phyloP scores from a whole-genome alignment of 2,113 vertebrate genomes.

The Empidonax alnorum region DNA sequence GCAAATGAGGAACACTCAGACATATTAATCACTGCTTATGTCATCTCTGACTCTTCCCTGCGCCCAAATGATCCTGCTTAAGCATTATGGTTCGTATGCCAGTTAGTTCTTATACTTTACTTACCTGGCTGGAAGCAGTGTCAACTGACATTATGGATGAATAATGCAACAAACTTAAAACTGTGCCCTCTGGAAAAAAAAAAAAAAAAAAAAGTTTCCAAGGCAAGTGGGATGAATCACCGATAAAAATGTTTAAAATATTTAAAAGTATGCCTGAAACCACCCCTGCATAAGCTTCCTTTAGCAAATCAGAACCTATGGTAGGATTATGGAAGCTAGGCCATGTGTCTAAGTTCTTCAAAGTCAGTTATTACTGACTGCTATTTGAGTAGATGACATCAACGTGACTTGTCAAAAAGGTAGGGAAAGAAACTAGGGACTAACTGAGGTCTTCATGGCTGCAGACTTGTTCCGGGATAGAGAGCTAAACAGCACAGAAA shows the following conservation, averaged over 20 bases:
- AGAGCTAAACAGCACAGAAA: neutral
- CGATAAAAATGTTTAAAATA: constrained; percentile 1
- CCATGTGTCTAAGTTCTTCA: neutral
- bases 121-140: neutral
- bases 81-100: neutral
- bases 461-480: neutral
- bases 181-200: neutral
- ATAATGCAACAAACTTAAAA: constrained; percentile 25
- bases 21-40: neutral
- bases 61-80: neutral
- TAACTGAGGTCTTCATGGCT: neutral
- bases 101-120: neutral
- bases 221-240: constrained; percentile 19
- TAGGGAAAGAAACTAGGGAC: neutral
- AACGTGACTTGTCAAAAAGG: neutral
- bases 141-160: neutral
- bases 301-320: neutral
- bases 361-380: neutral
- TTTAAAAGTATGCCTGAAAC: neutral
- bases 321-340: neutral
- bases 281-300: neutral
- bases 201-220: neutral
- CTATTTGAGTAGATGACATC: neutral
- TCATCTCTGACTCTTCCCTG: neutral
- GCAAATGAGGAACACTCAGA: neutral